Percentiles rank a stretch among this genome's conserved stretches.
Conservation (phyloP, 2,113 vertebrate genomes). For the Podocnemis expansa region DNA sequence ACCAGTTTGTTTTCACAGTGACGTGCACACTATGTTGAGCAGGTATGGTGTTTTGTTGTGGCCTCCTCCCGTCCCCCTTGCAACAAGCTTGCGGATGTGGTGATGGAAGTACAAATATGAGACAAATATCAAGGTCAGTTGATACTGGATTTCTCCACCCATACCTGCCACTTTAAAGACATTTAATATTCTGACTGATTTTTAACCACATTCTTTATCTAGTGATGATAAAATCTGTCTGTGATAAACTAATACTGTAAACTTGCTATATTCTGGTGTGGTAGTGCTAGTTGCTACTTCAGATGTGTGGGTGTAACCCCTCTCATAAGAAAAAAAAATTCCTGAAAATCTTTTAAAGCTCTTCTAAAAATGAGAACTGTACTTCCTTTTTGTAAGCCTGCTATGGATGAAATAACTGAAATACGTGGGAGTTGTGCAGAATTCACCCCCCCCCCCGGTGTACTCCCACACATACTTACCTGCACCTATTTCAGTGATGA, state of each 20-base stretch:
- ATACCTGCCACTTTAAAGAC: background rate
- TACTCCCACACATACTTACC: too few relatives aligned
- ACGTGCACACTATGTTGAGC: background rate
- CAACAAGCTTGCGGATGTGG: background rate
- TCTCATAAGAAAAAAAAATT: background rate
- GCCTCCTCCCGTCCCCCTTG: background rate
- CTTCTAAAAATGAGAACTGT: background rate
- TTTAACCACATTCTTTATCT: background rate
- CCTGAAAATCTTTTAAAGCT: background rate
- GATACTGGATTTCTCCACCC: background rate
- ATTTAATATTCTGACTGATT: background rate
- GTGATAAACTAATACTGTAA: background rate
- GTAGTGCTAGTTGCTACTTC: background rate
- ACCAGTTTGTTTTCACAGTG: background rate
- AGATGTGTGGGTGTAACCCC: background rate
- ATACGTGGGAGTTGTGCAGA: background rate
- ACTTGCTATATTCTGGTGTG: background rate
- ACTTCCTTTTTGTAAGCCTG: background rate
- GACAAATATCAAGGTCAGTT: background rate
- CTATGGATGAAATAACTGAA: background rate
- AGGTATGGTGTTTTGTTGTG: background rate
- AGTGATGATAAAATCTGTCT: background rate
- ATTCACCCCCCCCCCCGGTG: too few relatives aligned
- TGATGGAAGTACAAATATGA: background rate
- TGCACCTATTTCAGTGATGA: background rate